A percentile compares a stretch with the other conserved stretches of the same genome.
These are phyloP conservation scores for Nibea albiflora DNA, from an alignment of 2,113 vertebrate species.

Conservation along the genomic window DNA sequence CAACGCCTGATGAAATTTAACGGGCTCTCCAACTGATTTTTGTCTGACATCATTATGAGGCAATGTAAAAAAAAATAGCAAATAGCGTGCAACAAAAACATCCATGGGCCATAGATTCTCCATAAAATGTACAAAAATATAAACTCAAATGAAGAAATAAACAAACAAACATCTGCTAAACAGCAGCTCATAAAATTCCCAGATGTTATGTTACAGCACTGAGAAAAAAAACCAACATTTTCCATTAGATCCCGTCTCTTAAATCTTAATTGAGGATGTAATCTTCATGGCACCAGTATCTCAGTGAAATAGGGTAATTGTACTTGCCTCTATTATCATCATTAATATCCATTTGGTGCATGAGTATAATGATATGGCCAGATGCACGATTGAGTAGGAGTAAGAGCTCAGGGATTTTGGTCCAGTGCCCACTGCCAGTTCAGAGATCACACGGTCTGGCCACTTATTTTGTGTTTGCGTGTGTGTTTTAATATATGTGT, in stretches of 20 bases:
- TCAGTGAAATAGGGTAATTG: conserved; percentile 35
- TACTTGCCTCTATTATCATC: conserved; percentile 38
- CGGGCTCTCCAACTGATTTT: not conserved
- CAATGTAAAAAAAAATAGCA: not conserved
- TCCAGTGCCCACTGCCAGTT: conserved; percentile 10
- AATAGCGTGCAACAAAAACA: not conserved
- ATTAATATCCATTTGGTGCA: conserved; percentile 48
- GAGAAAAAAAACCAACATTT: conserved; percentile 36
- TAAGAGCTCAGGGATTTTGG: conserved; percentile 21
- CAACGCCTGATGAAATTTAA: not conserved
- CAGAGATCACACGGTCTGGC: conserved; percentile 21
- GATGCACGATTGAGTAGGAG: conserved; percentile 46
- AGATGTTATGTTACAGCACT: conserved; percentile 20
- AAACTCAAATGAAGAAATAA: conserved; percentile 12
- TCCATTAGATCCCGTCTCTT: conserved; percentile 26
- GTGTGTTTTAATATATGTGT: not conserved
- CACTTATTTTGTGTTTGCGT: conserved; percentile 11
- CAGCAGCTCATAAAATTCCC: conserved; percentile 10
- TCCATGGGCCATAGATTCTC: not conserved
- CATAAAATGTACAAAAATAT: not conserved
- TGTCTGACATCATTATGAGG: not conserved
- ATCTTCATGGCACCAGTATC: conserved; percentile 39
- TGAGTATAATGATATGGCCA: conserved; percentile 46
- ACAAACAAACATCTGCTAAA: conserved; percentile 19
- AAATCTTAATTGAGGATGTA: conserved; percentile 37